Evolutionary conservation across 2,888 invertebrate species (phyloP).

Genomic region (Ophonus ardosiacus): DNA sequence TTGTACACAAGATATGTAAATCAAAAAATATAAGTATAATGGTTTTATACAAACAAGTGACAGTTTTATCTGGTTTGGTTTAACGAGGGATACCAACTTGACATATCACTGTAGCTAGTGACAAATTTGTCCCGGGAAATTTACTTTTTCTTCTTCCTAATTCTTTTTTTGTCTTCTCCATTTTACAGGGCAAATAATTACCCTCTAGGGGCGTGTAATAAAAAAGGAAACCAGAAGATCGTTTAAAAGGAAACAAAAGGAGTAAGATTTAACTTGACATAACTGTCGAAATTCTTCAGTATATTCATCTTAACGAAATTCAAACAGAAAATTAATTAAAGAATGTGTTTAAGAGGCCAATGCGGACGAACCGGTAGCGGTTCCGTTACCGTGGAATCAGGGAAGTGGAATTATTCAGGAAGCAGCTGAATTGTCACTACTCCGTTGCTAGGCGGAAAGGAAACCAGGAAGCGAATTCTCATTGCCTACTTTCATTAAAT

Average conservation of each 20-base stretch:
- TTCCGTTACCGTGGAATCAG: neutral
- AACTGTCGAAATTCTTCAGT: conserved; percentile 20
- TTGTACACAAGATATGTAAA: conserved; percentile 28
- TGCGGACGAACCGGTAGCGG: neutral
- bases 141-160: conserved; percentile 53
- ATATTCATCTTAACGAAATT: conserved; percentile 37
- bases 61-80: conserved; percentile 52
- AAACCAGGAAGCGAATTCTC: neutral
- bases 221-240: conserved; percentile 33
- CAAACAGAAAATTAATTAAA: conserved; percentile 41
- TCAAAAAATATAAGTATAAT: conserved; percentile 45
- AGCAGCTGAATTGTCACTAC: conserved; percentile 22
- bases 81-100: conserved; percentile 48
- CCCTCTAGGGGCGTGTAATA: conserved; percentile 36
- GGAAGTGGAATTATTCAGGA: conserved; percentile 19
- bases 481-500: neutral
- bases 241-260: conserved; percentile 17
- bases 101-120: conserved; percentile 52
- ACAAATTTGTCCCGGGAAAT: conserved; percentile 54
- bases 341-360: neutral
- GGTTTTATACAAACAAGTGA: conserved; percentile 45
- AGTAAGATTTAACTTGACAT: conserved; percentile 12
- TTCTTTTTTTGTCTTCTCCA: conserved; percentile 53
- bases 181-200: conserved; percentile 50
- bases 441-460: neutral